phyloP scores from a whole-genome alignment of 2,888 invertebrate species.

The Pseudolycoriella hygida region DNA sequence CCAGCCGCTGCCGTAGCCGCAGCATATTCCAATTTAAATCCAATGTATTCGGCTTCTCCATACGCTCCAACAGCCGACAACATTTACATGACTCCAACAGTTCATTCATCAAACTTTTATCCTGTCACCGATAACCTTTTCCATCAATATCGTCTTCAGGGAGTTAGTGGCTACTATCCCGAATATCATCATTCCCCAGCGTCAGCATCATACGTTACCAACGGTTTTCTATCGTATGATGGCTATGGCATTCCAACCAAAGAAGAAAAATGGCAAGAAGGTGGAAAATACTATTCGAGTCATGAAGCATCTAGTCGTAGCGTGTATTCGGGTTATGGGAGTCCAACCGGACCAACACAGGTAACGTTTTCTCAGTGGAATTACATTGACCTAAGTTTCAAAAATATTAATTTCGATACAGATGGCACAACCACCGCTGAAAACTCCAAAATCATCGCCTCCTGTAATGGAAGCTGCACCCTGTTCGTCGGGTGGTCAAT shows the following conservation, averaged over 20 bases:
- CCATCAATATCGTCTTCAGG: conserved; percentile 76
- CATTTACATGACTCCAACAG: conserved; percentile 30
- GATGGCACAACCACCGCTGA: conserved; percentile 18
- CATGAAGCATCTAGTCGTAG: conserved; percentile 26
- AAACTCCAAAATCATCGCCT: conserved; percentile 29
- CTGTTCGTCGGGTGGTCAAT: conserved; percentile 28
- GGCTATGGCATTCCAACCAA: conserved; percentile 34
- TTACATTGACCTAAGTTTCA: too few relatives aligned
- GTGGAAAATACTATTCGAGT: conserved; percentile 37
- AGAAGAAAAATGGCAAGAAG: conserved; percentile 30
- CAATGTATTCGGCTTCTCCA: conserved; percentile 56
- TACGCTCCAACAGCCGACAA: conserved; percentile 46
- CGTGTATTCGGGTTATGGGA: conserved; percentile 24
- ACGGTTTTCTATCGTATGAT: conserved; percentile 55
- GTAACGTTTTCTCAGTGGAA: too few relatives aligned
- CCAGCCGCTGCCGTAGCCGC: conserved; percentile 46
- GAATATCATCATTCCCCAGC: conserved; percentile 57
- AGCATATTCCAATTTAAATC: conserved; percentile 63
- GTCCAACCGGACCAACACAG: conserved; percentile 19
- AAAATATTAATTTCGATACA: not conserved
- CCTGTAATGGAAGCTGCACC: conserved; percentile 30
- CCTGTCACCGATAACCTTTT: conserved; percentile 72
- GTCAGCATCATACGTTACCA: conserved; percentile 47
- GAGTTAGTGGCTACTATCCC: conserved; percentile 53
- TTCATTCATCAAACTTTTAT: conserved; percentile 52